Conservation (phyloP, 2,888 invertebrate species). For the Athalia rosae region DNA sequence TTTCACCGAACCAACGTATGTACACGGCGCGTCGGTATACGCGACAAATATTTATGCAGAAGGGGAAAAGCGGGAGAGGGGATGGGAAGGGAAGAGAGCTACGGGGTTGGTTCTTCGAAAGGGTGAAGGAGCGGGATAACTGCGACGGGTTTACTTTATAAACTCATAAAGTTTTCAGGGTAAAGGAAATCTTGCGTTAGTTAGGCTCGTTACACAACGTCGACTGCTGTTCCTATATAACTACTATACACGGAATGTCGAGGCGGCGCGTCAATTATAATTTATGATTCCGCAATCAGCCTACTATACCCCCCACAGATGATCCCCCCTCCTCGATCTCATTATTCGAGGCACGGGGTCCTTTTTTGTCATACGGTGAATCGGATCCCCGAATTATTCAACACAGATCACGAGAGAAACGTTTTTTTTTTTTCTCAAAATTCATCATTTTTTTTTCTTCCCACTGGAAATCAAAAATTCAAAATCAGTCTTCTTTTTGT, state of each 20-base stretch:
- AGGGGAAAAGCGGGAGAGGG: neutral
- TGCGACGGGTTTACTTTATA: neutral
- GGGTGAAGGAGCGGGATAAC: neutral
- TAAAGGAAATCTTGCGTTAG: slow-evolving; percentile 25
- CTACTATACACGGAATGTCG: neutral
- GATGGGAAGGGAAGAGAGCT: too few relatives aligned
- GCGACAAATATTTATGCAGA: too few relatives aligned
- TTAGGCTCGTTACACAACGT: slow-evolving; percentile 27
- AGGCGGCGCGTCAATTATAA: slow-evolving; percentile 38
- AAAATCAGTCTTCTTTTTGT: too few relatives aligned
- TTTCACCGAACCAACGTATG: too few relatives aligned
- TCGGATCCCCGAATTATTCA: too few relatives aligned
- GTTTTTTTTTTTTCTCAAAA: too few relatives aligned
- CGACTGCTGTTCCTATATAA: too few relatives aligned
- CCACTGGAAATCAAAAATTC: too few relatives aligned
- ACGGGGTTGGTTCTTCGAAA: too few relatives aligned
- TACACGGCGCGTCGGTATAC: too few relatives aligned
- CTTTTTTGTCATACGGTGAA: neutral
- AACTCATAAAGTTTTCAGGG: neutral
- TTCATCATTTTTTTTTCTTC: too few relatives aligned
- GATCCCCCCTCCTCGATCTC: slow-evolving; percentile 7
- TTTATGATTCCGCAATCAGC: neutral
- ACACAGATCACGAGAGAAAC: too few relatives aligned
- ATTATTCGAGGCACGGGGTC: neutral
- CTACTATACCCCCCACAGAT: neutral